phyloP scores from a whole-genome alignment of 2,797 vertebrate genomes.

The Thalassophryne amazonica region DNA sequence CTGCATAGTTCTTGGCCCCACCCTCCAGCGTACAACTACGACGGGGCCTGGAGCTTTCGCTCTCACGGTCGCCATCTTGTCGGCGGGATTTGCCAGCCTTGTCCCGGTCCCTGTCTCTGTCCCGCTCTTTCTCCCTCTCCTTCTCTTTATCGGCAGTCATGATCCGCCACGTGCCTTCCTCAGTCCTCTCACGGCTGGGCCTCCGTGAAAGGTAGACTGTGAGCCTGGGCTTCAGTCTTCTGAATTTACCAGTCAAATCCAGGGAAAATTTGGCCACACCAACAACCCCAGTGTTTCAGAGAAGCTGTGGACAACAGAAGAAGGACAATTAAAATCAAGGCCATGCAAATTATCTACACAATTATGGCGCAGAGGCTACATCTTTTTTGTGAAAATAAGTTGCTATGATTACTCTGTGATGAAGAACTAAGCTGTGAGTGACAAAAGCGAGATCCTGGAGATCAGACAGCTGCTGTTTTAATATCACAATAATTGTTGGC shows the following conservation, averaged over 20 bases:
- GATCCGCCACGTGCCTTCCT: slow-evolving; percentile 99
- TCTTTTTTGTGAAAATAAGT: slow-evolving; percentile 3
- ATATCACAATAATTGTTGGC: slow-evolving; percentile 57
- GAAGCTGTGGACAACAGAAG: slow-evolving; percentile 75
- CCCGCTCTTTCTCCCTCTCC: slow-evolving; percentile 93
- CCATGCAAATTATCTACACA: slow-evolving; percentile 1
- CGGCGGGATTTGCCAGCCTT: slow-evolving; percentile 86
- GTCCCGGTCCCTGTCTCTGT: slow-evolving; percentile 92
- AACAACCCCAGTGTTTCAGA: slow-evolving; percentile 94
- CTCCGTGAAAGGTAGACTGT: slow-evolving; percentile 99
- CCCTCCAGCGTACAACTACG: slow-evolving; percentile 97
- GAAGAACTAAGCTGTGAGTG: slow-evolving; percentile 13
- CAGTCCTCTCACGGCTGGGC: slow-evolving; percentile 99
- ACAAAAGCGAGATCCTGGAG: slow-evolving; percentile 40
- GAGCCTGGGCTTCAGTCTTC: slow-evolving; percentile 99
- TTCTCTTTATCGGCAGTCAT: slow-evolving; percentile 99
- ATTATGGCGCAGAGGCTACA: slow-evolving; percentile 1
- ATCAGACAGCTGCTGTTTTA: slow-evolving; percentile 47
- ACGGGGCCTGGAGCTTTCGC: slow-evolving; percentile 89
- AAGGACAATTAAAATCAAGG: slow-evolving; percentile 20
- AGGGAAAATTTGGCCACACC: slow-evolving; percentile 99
- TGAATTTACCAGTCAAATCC: slow-evolving; percentile 99
- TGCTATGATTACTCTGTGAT: slow-evolving; percentile 1
- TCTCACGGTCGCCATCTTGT: slow-evolving; percentile 85
- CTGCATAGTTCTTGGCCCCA: slow-evolving; percentile 96